Base-by-base conservation (phyloP, 2,113 vertebrate genomes). In the Nycticorax nycticorax region DNA sequence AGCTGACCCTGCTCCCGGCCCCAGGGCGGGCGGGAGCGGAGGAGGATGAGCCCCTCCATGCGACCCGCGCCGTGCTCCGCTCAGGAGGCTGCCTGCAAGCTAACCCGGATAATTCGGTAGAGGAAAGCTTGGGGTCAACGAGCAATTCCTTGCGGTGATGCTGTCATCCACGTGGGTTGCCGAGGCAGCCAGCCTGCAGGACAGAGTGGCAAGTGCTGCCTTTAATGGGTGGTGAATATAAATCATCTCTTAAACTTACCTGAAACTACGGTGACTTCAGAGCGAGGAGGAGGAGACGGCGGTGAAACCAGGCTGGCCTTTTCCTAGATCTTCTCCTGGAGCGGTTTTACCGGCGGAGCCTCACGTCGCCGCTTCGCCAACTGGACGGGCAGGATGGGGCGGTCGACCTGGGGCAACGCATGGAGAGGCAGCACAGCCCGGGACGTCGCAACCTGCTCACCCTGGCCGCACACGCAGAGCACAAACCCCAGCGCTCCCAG, bases 391-490 rank as follows among this genome's bases (percentile, higher is more conserved):
- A 79, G 79, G 67, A 78, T 0, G 14, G 68, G 14, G 73, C 14
- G 1, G 60, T 17, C 1, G 2, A 4, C 55, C 33, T 9, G 37
- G 30, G 53, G 15, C 1, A 0, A 48, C 0, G 2, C 17, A 0
- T 0, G 4, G 48, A 62, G 72, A 37, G 22, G 33, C 60, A 15
- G 78, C 73, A 3, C 17, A 3, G 53, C 59, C 60, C 1, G 1
- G 60, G n/a, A 17, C 4, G 3, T 59, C 10, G 0, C 20, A 53
- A 21, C 52, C 82, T 10, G 52, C 64, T 71, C 3, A 1, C 22
- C 39, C 24, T 3, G 14, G 21, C 64, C 3, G 1, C 76, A 24
- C 21, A 4, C 27, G 39, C 88, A 22, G 45, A 53, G 30, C 69
- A 5, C 0, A 3, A 71, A 53, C 39, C 26, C 43, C 56, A 32